These are phyloP conservation scores for Sakesphorus luctuosus DNA, from an alignment of 2,113 vertebrate genomes.

Conservation along the genomic window DNA sequence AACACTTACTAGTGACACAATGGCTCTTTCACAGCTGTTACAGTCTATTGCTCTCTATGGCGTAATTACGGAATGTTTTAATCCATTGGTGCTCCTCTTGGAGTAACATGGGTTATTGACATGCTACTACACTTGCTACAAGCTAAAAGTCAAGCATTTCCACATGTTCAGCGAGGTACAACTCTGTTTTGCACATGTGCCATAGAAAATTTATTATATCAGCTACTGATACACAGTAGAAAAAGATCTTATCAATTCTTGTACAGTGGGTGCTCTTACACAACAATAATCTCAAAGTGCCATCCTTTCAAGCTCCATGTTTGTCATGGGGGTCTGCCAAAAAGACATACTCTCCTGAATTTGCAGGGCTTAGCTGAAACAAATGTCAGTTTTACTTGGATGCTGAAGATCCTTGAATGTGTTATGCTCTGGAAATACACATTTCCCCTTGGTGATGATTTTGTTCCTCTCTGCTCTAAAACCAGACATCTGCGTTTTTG, in stretches of 20 bases:
- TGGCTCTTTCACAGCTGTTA: constrained; percentile 27
- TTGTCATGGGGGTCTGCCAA: accelerated
- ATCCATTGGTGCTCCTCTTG: background rate
- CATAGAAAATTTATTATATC: background rate
- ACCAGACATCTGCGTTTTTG: background rate
- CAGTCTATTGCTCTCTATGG: background rate
- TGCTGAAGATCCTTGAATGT: background rate
- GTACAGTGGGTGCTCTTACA: background rate
- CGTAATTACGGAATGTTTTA: background rate
- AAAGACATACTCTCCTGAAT: background rate
- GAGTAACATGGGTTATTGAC: background rate
- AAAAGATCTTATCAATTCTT: background rate
- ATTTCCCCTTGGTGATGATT: background rate
- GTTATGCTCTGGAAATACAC: background rate
- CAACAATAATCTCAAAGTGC: background rate
- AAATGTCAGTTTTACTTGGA: background rate
- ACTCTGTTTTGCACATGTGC: background rate
- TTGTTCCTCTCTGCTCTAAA: background rate
- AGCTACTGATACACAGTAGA: background rate
- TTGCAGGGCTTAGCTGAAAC: background rate
- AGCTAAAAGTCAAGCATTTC: background rate
- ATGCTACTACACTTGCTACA: background rate
- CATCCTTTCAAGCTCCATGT: background rate
- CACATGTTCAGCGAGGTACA: background rate
- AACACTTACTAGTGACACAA: constrained; percentile 14